These are phyloP conservation scores for Pristionchus japonicus DNA, from an alignment of 2,888 invertebrate genomes.

Conservation along the genomic window DNA sequence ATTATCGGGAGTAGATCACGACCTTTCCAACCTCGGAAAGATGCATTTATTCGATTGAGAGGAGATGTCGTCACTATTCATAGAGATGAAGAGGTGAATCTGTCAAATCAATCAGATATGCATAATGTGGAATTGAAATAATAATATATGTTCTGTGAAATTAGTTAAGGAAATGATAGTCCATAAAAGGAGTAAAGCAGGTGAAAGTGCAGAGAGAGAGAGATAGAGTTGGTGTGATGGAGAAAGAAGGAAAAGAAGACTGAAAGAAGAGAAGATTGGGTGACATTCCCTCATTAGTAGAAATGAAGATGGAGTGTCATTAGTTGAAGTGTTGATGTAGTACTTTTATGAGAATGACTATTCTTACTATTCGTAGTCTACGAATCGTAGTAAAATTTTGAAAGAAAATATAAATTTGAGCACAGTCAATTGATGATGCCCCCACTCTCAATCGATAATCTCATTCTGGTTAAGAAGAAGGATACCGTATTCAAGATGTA, in stretches of 20 bases:
- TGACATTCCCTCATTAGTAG: not conserved
- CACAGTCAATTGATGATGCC: not conserved
- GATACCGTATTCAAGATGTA: slow-evolving; percentile 25
- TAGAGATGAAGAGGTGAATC: slow-evolving; percentile 28
- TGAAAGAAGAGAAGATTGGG: not conserved
- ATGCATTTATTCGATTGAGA: slow-evolving; percentile 38
- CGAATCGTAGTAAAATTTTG: no score
- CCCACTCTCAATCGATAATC: not conserved
- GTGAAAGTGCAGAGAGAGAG: no score
- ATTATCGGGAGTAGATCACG: not conserved
- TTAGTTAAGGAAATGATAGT: no score
- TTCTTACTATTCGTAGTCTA: no score
- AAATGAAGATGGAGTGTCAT: not conserved
- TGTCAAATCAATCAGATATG: not conserved
- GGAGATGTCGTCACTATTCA: slow-evolving; percentile 36
- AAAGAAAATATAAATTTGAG: not conserved
- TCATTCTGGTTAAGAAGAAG: slow-evolving; percentile 17
- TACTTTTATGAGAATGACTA: no score
- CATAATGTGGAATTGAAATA: no score
- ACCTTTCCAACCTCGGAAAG: slow-evolving; percentile 14
- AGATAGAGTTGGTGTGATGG: no score
- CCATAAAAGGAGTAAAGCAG: no score
- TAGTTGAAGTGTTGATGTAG: not conserved
- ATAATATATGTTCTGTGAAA: no score
- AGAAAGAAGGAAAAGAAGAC: not conserved